Base-by-base conservation (phyloP, 2,797 vertebrate genomes). In the Menidia menidia region DNA sequence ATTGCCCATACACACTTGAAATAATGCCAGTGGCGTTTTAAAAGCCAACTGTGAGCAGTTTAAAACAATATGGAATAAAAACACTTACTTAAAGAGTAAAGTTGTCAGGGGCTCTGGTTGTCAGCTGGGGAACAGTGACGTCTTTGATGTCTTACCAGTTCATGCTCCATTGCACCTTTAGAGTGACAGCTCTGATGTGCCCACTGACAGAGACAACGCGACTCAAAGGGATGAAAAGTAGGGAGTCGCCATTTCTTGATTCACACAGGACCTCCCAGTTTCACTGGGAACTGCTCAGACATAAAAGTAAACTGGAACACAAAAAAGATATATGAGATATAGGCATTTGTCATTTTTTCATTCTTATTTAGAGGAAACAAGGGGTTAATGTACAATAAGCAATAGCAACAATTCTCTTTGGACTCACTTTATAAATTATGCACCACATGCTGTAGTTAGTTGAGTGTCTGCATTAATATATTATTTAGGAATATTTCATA, bases 141-240 rank as follows among this genome's bases (percentile, higher is more conserved):
- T 84, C 67, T 75, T 62, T 58, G 33, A 76, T 78, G 73, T 73
- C 73, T 87, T 70, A 73, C 56, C 71, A 78, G 75, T 83, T 82
- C 73, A 88, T 68, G 81, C 78, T 82, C 78, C 42, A 75, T 53
- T 72, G 77, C 51, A 6, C 51, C 51, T 10, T 16, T 13, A 84
- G 83, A 83, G 32, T 86, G 86, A 85, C 82, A 87, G 86, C 60
- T 80, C 60, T 76, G 80, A 80, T 83, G 68, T 80, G 68, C 61
- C 63, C 54, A 35, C 63, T 84, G 86, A 87, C 80, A 87, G 80
- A 85, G 80, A 85, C 83, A 78, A 73, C 77, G 66, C 31, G 48
- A 71, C 73, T 83, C 60, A 50, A 64, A 69, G 66, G 64, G 58
- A 68, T 75, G 45, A 64, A 78, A 84, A 77, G 68, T 77, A 81